phyloP scores from a whole-genome alignment of 2,113 vertebrate genomes.

The Rhegmatorhina hoffmannsi region DNA sequence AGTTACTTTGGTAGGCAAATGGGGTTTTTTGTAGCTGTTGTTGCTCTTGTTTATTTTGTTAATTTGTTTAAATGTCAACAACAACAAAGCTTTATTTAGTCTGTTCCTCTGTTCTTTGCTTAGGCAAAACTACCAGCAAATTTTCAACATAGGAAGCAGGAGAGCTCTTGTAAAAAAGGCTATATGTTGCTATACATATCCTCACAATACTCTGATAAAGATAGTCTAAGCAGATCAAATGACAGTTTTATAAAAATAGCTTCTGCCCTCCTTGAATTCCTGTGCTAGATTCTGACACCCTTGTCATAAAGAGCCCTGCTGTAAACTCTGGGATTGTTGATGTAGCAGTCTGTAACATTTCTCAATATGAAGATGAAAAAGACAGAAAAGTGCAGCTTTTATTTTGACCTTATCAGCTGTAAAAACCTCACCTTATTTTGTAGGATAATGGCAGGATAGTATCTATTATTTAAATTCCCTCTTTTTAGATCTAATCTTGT shows the following conservation, averaged over 20 bases:
- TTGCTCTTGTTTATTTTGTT: neutral
- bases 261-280: conserved; percentile 5
- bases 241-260: conserved; percentile 12
- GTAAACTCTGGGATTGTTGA: neutral
- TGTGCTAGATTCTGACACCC: neutral
- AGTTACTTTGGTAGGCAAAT: neutral
- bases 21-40: neutral
- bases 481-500: neutral
- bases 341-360: neutral
- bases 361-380: neutral
- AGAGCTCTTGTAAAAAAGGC: neutral
- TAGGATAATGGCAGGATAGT: neutral
- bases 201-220: conserved; percentile 1
- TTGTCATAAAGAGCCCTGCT: neutral
- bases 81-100: neutral
- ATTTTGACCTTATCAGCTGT: neutral
- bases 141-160: neutral
- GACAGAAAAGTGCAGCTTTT: neutral
- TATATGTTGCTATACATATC: neutral
- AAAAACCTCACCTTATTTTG: neutral
- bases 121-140: neutral
- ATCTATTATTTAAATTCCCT: neutral
- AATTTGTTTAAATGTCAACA: neutral
- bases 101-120: neutral
- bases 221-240: conserved; percentile 28